Percentiles rank a stretch among this genome's conserved stretches.
phyloP scores from a whole-genome alignment of 2,888 invertebrate species.

The Drosophila prostipennis region DNA sequence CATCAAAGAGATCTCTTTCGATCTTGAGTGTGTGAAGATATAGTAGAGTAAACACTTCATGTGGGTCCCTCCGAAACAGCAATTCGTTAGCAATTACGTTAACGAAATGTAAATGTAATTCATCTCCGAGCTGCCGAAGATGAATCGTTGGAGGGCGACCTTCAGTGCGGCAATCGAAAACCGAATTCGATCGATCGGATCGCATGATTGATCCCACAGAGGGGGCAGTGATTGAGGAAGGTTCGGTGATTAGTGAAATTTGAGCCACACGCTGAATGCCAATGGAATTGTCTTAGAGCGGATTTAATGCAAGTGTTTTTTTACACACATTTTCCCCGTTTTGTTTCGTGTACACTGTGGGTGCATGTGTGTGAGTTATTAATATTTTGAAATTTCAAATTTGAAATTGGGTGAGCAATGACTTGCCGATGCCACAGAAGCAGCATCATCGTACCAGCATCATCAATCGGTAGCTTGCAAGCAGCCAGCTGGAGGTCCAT shows the following conservation, averaged over 20 bases:
- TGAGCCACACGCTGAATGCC: constrained; percentile 70
- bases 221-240: constrained; percentile 29
- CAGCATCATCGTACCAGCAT: constrained; percentile 34
- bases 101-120: constrained; percentile 70
- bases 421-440: constrained; percentile 58
- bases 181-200: constrained; percentile 44
- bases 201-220: constrained; percentile 44
- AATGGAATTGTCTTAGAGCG: constrained; percentile 73
- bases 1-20: constrained; percentile 17
- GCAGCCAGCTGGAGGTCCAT: constrained; percentile 51
- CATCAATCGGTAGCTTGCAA: constrained; percentile 32
- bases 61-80: constrained; percentile 17
- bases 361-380: constrained; percentile 50
- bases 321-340: constrained; percentile 35
- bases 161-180: constrained; percentile 60
- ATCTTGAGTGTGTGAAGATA: background rate
- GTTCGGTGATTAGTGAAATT: constrained; percentile 72
- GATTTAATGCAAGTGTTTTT: constrained; percentile 53
- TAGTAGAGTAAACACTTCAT: constrained; percentile 1
- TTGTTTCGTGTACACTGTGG: constrained; percentile 3
- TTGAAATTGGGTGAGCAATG: constrained; percentile 78
- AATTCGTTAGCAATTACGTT: constrained; percentile 56
- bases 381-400: constrained; percentile 68
- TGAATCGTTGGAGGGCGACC: constrained; percentile 49
- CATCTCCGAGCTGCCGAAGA: constrained; percentile 63